Evolutionary conservation across 2,888 invertebrate genomes (phyloP).

Genomic region (Acronicta psi): DNA sequence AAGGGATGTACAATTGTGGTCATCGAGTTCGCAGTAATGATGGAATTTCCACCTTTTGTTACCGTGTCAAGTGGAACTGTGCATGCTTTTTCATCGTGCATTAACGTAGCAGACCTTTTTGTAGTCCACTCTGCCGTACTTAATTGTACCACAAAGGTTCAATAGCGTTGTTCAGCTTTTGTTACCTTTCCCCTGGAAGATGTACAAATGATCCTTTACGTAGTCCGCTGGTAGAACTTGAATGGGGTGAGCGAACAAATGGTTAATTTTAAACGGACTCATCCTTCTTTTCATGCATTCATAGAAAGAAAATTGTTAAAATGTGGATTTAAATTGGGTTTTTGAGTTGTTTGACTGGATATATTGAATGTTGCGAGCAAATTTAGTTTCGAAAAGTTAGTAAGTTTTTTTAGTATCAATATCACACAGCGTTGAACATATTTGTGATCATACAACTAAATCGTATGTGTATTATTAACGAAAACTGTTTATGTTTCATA

Average conservation of each 20-base stretch:
- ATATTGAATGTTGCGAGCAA: neutral
- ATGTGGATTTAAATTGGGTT: conserved; percentile 23
- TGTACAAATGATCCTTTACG: conserved; percentile 39
- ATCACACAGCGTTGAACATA: too few species aligned
- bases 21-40: conserved; percentile 32
- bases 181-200: conserved; percentile 34
- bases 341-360: conserved; percentile 12
- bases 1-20: neutral
- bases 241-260: conserved; percentile 41
- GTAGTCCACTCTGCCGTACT: conserved; percentile 50
- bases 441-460: too few species aligned
- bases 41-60: conserved; percentile 36
- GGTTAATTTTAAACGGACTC: conserved; percentile 34
- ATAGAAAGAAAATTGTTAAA: conserved; percentile 30
- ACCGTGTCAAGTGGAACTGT: conserved; percentile 56
- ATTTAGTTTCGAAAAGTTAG: too few species aligned
- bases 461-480: neutral
- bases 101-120: conserved; percentile 52
- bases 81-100: conserved; percentile 54
- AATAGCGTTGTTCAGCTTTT: conserved; percentile 51
- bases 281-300: conserved; percentile 22
- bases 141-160: conserved; percentile 56
- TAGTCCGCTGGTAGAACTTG: conserved; percentile 35
- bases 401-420: too few species aligned
- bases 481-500: neutral